phyloP scores from a whole-genome alignment of 1,140 invertebrate species.

The Oryzaephilus surinamensis region DNA sequence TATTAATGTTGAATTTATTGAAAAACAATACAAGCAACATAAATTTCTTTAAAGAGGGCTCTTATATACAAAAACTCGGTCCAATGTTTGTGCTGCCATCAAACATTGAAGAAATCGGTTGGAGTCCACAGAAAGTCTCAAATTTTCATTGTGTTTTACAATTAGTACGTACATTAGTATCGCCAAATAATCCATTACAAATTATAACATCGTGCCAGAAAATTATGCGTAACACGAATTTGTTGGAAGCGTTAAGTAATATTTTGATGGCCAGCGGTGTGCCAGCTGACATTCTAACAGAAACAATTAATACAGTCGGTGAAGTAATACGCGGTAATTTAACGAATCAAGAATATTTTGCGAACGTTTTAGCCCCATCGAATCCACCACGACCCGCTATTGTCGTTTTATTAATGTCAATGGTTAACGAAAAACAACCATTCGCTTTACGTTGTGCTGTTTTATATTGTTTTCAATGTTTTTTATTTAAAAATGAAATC shows the following conservation, averaged over 20 bases:
- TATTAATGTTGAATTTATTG: conserved; percentile 89
- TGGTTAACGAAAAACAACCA: conserved; percentile 98
- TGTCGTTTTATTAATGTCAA: conserved; percentile 92
- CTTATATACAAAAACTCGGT: conserved; percentile 80
- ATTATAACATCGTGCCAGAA: conserved; percentile 74
- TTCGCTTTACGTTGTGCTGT: conserved; percentile 80
- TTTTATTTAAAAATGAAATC: conserved; percentile 86
- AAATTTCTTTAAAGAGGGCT: conserved; percentile 96
- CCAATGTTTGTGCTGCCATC: conserved; percentile 75
- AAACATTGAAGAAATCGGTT: conserved; percentile 63
- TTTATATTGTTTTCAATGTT: conserved; percentile 95
- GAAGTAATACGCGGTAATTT: conserved; percentile 89
- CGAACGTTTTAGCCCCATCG: conserved; percentile 83
- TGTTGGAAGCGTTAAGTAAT: conserved; percentile 72
- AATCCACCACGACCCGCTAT: conserved; percentile 86
- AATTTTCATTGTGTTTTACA: conserved; percentile 89
- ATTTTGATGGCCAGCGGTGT: conserved; percentile 94
- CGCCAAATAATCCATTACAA: conserved; percentile 36
- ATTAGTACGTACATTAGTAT: conserved; percentile 62
- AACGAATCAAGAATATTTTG: conserved; percentile 87
- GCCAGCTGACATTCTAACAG: conserved; percentile 89
- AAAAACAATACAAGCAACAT: conserved; percentile 96
- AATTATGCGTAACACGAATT: conserved; percentile 72
- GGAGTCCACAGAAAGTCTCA: conserved; percentile 90
- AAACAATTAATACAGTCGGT: conserved; percentile 91